These are phyloP conservation scores for Nycticryphes semicollaris DNA, from an alignment of 2,113 vertebrate genomes.

Conservation along the genomic window DNA sequence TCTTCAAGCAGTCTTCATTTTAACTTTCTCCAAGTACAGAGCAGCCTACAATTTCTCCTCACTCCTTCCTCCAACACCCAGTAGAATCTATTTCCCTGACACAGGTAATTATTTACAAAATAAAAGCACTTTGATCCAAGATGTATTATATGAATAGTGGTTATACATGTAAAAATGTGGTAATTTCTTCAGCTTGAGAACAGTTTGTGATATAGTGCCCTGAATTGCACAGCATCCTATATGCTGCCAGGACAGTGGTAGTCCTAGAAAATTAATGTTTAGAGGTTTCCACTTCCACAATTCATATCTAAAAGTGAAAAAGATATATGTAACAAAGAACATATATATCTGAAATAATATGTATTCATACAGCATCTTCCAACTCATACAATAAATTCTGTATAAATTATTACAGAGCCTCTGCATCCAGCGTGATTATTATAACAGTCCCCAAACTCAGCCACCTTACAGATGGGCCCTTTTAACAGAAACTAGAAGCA, in stretches of 20 bases:
- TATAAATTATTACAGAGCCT: neutral
- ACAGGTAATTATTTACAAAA: neutral
- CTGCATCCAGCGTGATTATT: neutral
- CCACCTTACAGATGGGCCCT: neutral
- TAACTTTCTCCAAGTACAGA: neutral
- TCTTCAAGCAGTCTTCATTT: neutral
- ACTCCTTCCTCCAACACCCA: neutral
- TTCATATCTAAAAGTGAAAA: neutral
- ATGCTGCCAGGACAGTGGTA: neutral
- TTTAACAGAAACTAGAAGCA: neutral
- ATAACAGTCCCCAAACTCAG: neutral
- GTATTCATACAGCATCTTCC: neutral
- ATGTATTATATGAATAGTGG: neutral
- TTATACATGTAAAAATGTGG: neutral
- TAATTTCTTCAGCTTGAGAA: neutral
- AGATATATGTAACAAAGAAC: neutral
- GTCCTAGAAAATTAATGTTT: neutral
- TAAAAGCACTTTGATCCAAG: neutral
- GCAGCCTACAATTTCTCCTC: neutral
- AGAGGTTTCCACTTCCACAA: neutral
- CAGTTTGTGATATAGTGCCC: neutral
- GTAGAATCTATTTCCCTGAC: neutral
- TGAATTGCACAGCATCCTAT: neutral
- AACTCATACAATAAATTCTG: neutral
- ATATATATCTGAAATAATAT: neutral